Evolutionary conservation across 2,888 invertebrate species (phyloP).

Genomic region (Kuschelorhynchus macadamiae): DNA sequence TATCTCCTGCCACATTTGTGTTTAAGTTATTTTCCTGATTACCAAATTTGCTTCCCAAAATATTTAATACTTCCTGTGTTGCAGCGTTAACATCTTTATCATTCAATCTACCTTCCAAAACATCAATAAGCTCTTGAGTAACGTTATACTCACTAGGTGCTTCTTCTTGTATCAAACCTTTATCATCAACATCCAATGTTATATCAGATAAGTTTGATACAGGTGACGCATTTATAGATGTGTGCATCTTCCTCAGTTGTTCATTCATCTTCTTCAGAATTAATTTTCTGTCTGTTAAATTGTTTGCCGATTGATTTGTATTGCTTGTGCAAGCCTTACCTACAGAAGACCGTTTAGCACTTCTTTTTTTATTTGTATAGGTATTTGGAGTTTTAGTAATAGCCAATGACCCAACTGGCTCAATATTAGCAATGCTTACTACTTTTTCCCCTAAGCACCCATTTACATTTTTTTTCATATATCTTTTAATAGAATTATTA

Average conservation of each 20-base stretch:
- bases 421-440: not conserved
- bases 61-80: not conserved
- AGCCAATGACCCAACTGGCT: not conserved
- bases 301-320: not conserved
- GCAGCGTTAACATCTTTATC: not conserved
- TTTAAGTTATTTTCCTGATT: not conserved
- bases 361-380: not conserved
- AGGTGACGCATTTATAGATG: constrained; percentile 8
- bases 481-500: too few species aligned
- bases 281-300: not conserved
- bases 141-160: constrained; percentile 10
- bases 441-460: too few species aligned
- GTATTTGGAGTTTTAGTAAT: constrained; percentile 21
- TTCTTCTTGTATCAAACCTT: not conserved
- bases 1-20: not conserved
- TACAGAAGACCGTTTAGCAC: not conserved
- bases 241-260: not conserved
- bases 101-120: constrained; percentile 25
- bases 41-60: not conserved
- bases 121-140: constrained; percentile 33
- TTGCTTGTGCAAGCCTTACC: not conserved
- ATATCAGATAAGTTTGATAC: constrained; percentile 19
- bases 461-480: too few species aligned
- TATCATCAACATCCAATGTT: constrained; percentile 12
- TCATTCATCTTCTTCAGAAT: constrained; percentile 2